Percentiles rank a stretch among this genome's conserved stretches.
These are phyloP conservation scores for Eupeodes latifasciatus DNA, from an alignment of 2,888 invertebrate species.

Conservation along the genomic window DNA sequence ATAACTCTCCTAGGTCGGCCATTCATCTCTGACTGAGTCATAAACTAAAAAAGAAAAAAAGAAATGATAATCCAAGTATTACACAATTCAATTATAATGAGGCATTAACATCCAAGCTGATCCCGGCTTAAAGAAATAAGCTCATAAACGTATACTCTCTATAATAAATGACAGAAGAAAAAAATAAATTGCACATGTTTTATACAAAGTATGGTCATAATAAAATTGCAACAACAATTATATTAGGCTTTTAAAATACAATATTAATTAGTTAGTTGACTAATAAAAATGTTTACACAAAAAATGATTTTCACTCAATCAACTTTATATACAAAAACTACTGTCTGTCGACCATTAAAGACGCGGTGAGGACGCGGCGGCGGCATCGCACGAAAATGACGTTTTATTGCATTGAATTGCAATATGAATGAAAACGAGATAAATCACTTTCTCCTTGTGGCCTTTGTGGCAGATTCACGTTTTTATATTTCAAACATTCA, in stretches of 20 bases:
- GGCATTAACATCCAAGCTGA: slow-evolving; percentile 28
- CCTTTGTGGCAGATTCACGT: slow-evolving; percentile 56
- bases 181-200: neutral
- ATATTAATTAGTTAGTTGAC: slow-evolving; percentile 48
- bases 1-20: slow-evolving; percentile 53
- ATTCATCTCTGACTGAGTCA: slow-evolving; percentile 44
- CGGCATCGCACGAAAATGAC: neutral
- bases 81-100: slow-evolving; percentile 26
- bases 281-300: slow-evolving; percentile 53
- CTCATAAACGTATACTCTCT: neutral
- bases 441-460: slow-evolving; percentile 65
- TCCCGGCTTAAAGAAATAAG: neutral
- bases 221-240: slow-evolving; percentile 18
- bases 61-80: too few species aligned
- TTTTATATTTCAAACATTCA: slow-evolving; percentile 10
- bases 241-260: slow-evolving; percentile 33
- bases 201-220: slow-evolving; percentile 1
- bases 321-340: neutral
- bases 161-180: slow-evolving; percentile 29
- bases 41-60: slow-evolving; percentile 8
- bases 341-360: neutral
- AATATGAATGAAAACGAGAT: slow-evolving; percentile 44
- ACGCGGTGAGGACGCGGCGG: too few species aligned
- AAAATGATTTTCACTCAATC: slow-evolving; percentile 64
- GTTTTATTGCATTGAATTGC: slow-evolving; percentile 6